Evolutionary conservation across 2,888 invertebrate genomes (phyloP), one percentile per base, ranked within the genome.

Genomic region (Drosophila hamatofila): DNA sequence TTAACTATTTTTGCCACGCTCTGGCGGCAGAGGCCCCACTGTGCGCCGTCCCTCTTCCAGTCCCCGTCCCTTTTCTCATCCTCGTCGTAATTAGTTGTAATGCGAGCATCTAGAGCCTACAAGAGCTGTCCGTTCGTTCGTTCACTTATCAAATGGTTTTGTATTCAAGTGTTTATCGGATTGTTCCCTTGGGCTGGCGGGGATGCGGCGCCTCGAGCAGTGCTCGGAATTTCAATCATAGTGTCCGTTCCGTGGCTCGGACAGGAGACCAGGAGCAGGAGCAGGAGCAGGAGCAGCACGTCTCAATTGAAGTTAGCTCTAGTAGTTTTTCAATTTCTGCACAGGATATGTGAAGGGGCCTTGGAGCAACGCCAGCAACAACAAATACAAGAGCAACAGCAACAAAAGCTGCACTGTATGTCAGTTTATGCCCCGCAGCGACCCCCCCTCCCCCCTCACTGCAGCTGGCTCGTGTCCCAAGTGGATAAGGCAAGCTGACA

Each of bases 311-410:
- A 75, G 70, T 79, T 79, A 59, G 62, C 65, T 77, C 70, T 67
- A 72, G 81, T 82, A 80, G 79, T 79, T 79, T 73, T 83, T 72
- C 83, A 80, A 78, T 81, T 75, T 80, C 78, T 75, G 83, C 68
- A 18, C 74, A 69, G 80, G 82, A 80, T 80, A 64, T 82, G 83
- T 79, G 82, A 80, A 78, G 78, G 57, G 63, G 30, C 78, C 39
- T 41, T 39, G 35, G 27, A 37, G 39, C 30, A 46, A 41, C 56
- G 54, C 27, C 54, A 72, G 27, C 73, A 59, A 30, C 62, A 74
- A 35, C 35, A 37, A 35, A 42, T 60, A 16, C 39, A 42, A 14
- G 23, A 64, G 25, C 62, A 62, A 35, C 49, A 61, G 23, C 49
- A 60, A 39, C 27, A 55, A 56, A 46, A 54, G 41, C 58, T 75